Evolutionary conservation across 2,113 vertebrate species (phyloP), one percentile per base, ranked within the genome.

Genomic region (Oplegnathus fasciatus): DNA sequence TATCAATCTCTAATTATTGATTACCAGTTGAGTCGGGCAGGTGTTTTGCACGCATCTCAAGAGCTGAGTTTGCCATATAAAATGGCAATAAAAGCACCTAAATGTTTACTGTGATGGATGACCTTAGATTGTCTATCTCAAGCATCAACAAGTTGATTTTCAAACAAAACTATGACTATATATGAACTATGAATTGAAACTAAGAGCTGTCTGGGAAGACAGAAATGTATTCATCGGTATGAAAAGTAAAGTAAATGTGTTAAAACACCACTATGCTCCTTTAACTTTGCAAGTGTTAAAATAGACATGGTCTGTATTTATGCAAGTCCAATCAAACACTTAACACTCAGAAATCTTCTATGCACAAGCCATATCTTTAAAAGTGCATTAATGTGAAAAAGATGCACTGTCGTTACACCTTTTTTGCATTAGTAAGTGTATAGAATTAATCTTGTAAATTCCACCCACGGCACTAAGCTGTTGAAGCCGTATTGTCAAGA

Each of bases 401-500:
- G 40, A 58, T 1, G 30, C 26, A 61, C 54, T 69, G 55, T 50
- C 7, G 7, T 76, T 30, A 48, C 30, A 83, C 32, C 48, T 40
- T 82, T 50, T 87, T 50, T 72, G 78, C 68, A 85, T 87, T 71
- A 42, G 61, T 64, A 69, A 82, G 26, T 79, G 55, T 72, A 34
- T 65, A 11, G 58, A 75, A 84, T 77, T 60, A 83, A 84, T 86
- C 73, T 64, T 72, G 46, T 71, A 37, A 66, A 83, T 83, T 86
- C 78, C 68, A 72, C 87, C 64, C 71, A 72, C 78, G 37, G 61
- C 80, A 65, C 72, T 78, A 75, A 78, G 64, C 78, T 75, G 71
- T 78, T 24, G 26, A 84, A 81, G 65, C 64, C 0, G 9, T 20
- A 73, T 76, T 87, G 71, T 88, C 68, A 62, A 37, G 42, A 55